Base-by-base conservation (phyloP, 2,888 invertebrate genomes). In the Dynastes maya region DNA sequence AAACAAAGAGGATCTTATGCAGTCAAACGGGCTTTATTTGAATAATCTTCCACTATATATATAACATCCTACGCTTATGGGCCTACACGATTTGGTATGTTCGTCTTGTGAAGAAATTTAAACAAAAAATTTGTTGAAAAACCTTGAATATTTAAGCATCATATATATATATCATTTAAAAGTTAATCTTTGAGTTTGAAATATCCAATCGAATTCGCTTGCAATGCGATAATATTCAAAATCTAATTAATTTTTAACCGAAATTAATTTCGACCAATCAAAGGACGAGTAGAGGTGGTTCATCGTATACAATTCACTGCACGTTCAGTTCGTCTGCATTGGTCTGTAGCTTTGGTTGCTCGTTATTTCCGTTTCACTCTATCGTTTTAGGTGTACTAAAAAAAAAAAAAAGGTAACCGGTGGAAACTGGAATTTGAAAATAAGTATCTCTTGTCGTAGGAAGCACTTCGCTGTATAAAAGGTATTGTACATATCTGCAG, bases 401-500 rank as follows among this genome's bases (percentile, higher is more conserved):
- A 37, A 63, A 75, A 8, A 32, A 32, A 5, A 32, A 32, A 32
- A 32, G 32, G 11, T 70, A 77, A 68, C 77, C 77, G 63, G 77
- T 77, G 55, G 16, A 71, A 77, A 77, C 68, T 71, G 71, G 77
- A 71, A 68, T 71, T 71, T 77, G 77, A 77, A 77, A 71, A 77
- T 71, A 51, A 63, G 63, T 63, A 45, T 51, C 27, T 61, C 53
- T 71, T 58, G 70, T 70, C 70, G 70, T 70, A 70, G 70, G 70
- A 51, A 70, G 70, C 27, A 27, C 53, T 29, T 5, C 53, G 9
- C 22, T 51, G 53, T 70, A 70, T 70, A 70, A 70, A 70, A 53
- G 53, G 53, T 70, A 29, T 32, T 29, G 70, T 29, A 70, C 11
- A 53, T 13, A 51, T 49, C 22, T 22, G 13, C 8, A 27, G 5